phyloP scores from a whole-genome alignment of 2,888 invertebrate genomes.

The Sesia bembeciformis region DNA sequence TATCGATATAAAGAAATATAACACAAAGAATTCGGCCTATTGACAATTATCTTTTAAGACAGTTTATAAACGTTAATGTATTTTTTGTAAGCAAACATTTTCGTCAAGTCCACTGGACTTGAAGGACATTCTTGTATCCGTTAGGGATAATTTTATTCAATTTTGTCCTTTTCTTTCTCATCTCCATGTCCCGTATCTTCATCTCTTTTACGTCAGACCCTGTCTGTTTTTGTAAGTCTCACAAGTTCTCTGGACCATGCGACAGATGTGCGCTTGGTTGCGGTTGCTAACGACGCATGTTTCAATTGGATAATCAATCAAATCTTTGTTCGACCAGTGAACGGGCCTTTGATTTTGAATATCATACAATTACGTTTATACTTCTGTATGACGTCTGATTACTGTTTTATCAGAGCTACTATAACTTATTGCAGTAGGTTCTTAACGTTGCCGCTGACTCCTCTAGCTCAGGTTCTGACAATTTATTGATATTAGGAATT shows the following conservation, averaged over 20 bases:
- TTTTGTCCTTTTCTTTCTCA: constrained; percentile 29
- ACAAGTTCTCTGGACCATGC: constrained; percentile 61
- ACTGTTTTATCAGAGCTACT: background rate
- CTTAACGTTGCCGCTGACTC: too few relatives aligned
- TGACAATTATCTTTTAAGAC: constrained; percentile 23
- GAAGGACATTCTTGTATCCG: constrained; percentile 39
- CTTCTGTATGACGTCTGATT: background rate
- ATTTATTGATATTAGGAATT: too few relatives aligned
- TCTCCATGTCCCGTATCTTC: constrained; percentile 19
- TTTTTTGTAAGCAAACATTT: constrained; percentile 21
- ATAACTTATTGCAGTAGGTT: background rate
- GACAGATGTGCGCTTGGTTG: constrained; percentile 71
- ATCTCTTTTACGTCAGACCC: constrained; percentile 38
- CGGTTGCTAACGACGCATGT: constrained; percentile 65
- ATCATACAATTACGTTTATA: constrained; percentile 9
- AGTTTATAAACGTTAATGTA: constrained; percentile 26
- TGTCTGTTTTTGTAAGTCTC: constrained; percentile 65
- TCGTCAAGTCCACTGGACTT: constrained; percentile 35
- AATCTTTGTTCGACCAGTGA: constrained; percentile 56
- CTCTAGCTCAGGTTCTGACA: too few relatives aligned
- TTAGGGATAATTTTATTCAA: constrained; percentile 37
- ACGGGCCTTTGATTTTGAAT: constrained; percentile 36
- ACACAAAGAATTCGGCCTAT: constrained; percentile 5
- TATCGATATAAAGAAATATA: background rate
- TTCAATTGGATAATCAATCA: constrained; percentile 70